Evolutionary conservation across 2,113 vertebrate species (phyloP).

Genomic region (Nesogale talazaci): DNA sequence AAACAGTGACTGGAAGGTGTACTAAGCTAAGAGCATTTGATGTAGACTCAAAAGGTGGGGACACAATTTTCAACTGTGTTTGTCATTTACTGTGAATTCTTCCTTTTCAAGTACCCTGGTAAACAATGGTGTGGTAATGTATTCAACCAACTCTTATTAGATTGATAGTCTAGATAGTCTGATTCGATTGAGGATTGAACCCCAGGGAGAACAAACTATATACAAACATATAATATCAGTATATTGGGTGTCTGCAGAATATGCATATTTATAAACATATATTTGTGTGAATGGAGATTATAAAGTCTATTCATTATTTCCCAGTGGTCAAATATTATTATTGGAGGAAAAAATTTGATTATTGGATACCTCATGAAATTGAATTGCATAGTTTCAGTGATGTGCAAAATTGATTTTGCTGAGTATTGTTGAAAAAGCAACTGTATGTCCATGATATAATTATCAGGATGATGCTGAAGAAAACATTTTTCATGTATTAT

Average conservation of each 20-base stretch:
- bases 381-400: neutral
- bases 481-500: neutral
- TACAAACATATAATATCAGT: neutral
- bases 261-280: neutral
- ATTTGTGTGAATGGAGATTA: neutral
- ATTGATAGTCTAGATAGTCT: neutral
- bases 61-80: neutral
- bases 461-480: neutral
- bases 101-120: neutral
- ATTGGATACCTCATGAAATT: constrained; percentile 4
- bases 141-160: neutral
- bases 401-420: neutral
- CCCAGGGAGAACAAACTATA: neutral
- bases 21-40: neutral
- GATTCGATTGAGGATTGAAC: neutral
- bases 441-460: neutral
- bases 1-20: neutral
- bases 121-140: neutral
- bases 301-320: neutral
- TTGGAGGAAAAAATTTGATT: neutral
- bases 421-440: constrained; percentile 35
- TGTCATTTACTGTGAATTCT: neutral
- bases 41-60: neutral
- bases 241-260: neutral
- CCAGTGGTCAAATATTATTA: neutral